Evolutionary conservation across 2,888 invertebrate species (phyloP).

Genomic region (Petrolisthes cinctipes): DNA sequence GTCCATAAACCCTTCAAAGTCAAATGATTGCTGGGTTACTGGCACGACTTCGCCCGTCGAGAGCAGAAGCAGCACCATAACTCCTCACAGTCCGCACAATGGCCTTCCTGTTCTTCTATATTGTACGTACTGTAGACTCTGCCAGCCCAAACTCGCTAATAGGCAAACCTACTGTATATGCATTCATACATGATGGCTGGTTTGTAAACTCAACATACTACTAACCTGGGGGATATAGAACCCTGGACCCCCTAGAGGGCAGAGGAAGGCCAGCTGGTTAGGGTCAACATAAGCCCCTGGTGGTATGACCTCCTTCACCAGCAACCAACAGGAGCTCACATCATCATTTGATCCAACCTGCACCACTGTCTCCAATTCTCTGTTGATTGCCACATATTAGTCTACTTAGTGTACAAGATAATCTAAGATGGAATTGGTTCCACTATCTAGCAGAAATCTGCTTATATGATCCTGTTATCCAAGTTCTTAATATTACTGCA

Average conservation of each 20-base stretch:
- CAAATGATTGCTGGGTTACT: too few relatives aligned
- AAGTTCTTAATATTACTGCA: not conserved
- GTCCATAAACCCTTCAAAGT: too few relatives aligned
- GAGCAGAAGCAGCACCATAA: too few relatives aligned
- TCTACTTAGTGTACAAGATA: not conserved
- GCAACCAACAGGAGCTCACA: constrained; percentile 37
- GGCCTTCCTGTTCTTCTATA: too few relatives aligned
- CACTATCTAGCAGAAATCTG: not conserved
- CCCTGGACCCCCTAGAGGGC: constrained; percentile 49
- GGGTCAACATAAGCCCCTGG: constrained; percentile 52
- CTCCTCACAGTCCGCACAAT: too few relatives aligned
- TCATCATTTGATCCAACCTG: constrained; percentile 44
- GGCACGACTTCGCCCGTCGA: too few relatives aligned
- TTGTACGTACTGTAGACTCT: too few relatives aligned
- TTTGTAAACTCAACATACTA: too few relatives aligned
- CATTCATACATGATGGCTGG: too few relatives aligned
- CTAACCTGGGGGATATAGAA: constrained; percentile 57
- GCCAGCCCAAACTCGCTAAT: too few relatives aligned
- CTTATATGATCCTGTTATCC: not conserved
- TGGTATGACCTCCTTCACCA: constrained; percentile 53
- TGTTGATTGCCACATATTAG: constrained; percentile 6
- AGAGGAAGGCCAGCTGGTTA: constrained; percentile 44
- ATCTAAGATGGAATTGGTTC: not conserved
- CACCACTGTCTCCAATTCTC: constrained; percentile 53
- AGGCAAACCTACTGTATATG: too few relatives aligned